Evolutionary conservation across 2,113 vertebrate genomes (phyloP).

Genomic region (Speoplatyrhinus poulsoni): DNA sequence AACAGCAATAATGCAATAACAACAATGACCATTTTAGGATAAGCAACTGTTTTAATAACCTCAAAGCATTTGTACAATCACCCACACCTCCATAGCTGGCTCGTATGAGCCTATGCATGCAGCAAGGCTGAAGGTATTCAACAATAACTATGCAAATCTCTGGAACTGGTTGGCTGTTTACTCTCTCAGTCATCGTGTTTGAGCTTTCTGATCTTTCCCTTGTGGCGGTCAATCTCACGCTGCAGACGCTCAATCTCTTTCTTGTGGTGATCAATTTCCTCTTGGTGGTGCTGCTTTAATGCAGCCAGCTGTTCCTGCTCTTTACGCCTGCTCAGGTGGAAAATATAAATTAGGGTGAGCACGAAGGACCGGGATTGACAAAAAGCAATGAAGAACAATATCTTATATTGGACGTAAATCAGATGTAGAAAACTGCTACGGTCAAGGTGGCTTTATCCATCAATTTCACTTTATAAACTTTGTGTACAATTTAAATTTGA

Average conservation of each 20-base stretch:
- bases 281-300: constrained; percentile 84
- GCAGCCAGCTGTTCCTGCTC: constrained; percentile 81
- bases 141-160: not conserved
- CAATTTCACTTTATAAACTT: not conserved
- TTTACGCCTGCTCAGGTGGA: constrained; percentile 72
- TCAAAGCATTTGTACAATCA: constrained; percentile 43
- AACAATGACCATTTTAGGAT: constrained; percentile 12
- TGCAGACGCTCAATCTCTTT: constrained; percentile 88
- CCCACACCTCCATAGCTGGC: constrained; percentile 8
- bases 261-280: constrained; percentile 85
- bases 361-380: not conserved
- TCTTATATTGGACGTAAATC: not conserved
- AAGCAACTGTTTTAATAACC: constrained; percentile 49
- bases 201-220: constrained; percentile 84
- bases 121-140: constrained; percentile 15
- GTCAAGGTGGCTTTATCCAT: not conserved
- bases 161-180: not conserved
- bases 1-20: constrained; percentile 20
- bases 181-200: constrained; percentile 73
- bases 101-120: constrained; percentile 14
- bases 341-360: not conserved
- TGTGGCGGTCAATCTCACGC: constrained; percentile 88
- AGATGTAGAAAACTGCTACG: not conserved
- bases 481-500: not conserved
- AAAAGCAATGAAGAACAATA: not conserved